These are phyloP conservation scores for Drymonia ruficornis DNA, from an alignment of 2,888 invertebrate species.

Conservation along the genomic window DNA sequence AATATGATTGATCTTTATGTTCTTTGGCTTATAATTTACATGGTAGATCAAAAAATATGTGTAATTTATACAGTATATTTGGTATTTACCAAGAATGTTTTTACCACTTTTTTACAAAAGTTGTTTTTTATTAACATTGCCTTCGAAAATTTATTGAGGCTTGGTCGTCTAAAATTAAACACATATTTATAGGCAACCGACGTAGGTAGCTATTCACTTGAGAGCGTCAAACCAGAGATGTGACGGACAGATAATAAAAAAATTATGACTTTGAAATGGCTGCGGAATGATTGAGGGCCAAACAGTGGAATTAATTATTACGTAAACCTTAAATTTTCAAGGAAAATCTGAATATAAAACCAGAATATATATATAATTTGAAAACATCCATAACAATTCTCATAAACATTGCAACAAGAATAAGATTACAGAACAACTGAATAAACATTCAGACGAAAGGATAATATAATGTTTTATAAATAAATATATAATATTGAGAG, in stretches of 20 bases:
- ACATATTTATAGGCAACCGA: conserved; percentile 46
- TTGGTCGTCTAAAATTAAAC: conserved; percentile 53
- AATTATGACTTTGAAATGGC: conserved; percentile 28
- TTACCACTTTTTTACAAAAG: conserved; percentile 11
- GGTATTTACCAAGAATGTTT: too few relatives aligned
- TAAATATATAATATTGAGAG: background rate
- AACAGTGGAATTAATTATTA: conserved; percentile 20
- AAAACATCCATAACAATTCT: too few relatives aligned
- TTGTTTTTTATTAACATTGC: conserved; percentile 40
- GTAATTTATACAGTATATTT: too few relatives aligned
- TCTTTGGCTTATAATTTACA: too few relatives aligned
- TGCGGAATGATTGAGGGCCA: conserved; percentile 19
- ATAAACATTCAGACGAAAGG: too few relatives aligned
- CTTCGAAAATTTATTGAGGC: conserved; percentile 47
- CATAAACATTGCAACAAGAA: too few relatives aligned
- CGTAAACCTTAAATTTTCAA: conserved; percentile 15
- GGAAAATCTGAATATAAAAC: background rate
- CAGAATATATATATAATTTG: background rate
- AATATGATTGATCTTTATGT: too few relatives aligned
- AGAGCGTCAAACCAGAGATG: conserved; percentile 35
- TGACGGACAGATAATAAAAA: conserved; percentile 34
- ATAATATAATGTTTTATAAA: too few relatives aligned
- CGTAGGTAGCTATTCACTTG: conserved; percentile 37
- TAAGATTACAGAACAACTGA: too few relatives aligned
- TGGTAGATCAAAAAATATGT: too few relatives aligned